Evolutionary conservation across 2,113 vertebrate genomes (phyloP).

Genomic region (Proterorhinus semilunaris): DNA sequence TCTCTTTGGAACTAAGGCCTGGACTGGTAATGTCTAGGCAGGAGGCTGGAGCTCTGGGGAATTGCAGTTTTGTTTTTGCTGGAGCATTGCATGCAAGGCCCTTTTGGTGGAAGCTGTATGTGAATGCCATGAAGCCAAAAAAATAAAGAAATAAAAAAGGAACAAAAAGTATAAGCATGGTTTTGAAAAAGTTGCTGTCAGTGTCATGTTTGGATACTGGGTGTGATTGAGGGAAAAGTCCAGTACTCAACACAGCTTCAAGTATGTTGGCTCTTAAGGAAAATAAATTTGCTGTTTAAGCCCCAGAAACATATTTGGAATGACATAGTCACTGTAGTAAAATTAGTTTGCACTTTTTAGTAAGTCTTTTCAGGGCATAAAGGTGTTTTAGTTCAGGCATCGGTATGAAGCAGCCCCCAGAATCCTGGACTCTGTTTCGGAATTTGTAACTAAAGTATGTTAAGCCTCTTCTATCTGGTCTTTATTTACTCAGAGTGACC

Average conservation of each 20-base stretch:
- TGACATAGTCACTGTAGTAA: not conserved
- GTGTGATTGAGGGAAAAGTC: not conserved
- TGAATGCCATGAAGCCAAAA: not conserved
- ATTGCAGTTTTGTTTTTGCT: slow-evolving; percentile 9
- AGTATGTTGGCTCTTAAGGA: not conserved
- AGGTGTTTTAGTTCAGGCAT: not conserved
- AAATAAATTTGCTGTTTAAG: not conserved
- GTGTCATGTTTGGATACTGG: not conserved
- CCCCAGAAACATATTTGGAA: not conserved
- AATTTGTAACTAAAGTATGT: not conserved
- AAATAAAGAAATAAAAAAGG: not conserved
- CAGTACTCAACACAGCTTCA: not conserved
- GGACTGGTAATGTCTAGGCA: not conserved
- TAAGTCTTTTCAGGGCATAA: not conserved
- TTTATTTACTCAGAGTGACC: slow-evolving; percentile 5
- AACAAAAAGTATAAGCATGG: not conserved
- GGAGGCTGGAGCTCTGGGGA: not conserved
- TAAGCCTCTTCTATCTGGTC: slow-evolving; percentile 1
- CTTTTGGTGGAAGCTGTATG: not conserved
- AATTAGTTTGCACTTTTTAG: not conserved
- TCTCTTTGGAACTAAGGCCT: not conserved
- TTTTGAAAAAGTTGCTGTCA: not conserved
- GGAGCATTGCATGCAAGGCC: slow-evolving; percentile 30
- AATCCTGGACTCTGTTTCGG: not conserved
- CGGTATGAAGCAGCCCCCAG: not conserved